These are phyloP conservation scores for Tinea semifulvella DNA, from an alignment of 2,888 invertebrate species.

Conservation along the genomic window DNA sequence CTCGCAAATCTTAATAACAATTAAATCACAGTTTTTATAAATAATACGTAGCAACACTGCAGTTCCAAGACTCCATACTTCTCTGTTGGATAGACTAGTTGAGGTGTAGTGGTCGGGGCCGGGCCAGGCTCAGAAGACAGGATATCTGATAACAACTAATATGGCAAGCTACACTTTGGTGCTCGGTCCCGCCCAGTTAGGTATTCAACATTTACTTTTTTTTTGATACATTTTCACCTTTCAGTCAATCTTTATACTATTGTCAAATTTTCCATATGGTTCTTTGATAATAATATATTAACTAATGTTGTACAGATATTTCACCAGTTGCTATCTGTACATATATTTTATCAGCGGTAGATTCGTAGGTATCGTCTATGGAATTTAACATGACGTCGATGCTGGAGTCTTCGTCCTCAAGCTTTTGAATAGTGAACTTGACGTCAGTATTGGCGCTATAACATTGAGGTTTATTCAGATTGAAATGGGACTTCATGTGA, in stretches of 20 bases:
- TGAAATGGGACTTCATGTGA: constrained; percentile 82
- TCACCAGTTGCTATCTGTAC: constrained; percentile 56
- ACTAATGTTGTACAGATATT: constrained; percentile 33
- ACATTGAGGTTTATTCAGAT: constrained; percentile 68
- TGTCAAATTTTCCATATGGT: no score
- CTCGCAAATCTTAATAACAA: constrained; percentile 2
- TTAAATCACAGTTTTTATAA: constrained; percentile 6
- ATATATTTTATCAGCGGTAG: constrained; percentile 46
- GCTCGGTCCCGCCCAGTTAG: constrained; percentile 22
- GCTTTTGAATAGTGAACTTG: constrained; percentile 61
- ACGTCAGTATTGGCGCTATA: constrained; percentile 69
- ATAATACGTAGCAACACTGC: no score
- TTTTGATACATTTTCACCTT: background rate
- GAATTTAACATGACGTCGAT: constrained; percentile 10
- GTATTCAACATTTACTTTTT: background rate
- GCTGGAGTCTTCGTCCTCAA: constrained; percentile 39
- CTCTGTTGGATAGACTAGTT: no score
- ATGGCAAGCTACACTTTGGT: constrained; percentile 65
- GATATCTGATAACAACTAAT: constrained; percentile 26
- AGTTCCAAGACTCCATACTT: no score
- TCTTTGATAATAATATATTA: background rate
- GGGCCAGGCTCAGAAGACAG: no score
- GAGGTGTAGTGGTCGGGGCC: no score
- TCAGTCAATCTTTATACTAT: no score
- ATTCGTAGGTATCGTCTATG: constrained; percentile 17